Conservation (phyloP, 2,888 invertebrate species). For the Ormyrus nitidulus region DNA sequence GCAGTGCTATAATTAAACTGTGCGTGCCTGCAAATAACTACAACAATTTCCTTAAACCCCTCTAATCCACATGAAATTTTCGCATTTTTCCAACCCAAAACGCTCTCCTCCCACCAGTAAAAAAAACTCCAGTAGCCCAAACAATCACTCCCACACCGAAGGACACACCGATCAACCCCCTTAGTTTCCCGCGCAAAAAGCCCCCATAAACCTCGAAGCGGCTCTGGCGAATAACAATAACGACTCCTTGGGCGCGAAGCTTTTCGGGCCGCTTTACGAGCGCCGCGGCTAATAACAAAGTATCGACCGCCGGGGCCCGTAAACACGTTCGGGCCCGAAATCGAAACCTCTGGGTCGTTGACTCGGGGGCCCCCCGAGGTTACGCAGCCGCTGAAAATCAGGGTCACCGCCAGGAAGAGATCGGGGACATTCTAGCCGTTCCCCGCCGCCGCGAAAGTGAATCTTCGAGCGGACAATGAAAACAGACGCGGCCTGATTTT, state of each 20-base stretch:
- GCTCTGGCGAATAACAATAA: no score
- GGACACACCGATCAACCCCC: no score
- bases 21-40: no score
- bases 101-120: no score
- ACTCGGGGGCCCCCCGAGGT: background rate
- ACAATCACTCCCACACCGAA: no score
- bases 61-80: no score
- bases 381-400: slow-evolving; percentile 1
- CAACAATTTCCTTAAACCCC: no score
- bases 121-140: no score
- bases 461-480: background rate
- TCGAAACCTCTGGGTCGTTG: slow-evolving; percentile 22
- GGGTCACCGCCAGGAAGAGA: slow-evolving; percentile 1
- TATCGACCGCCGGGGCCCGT: background rate
- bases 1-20: no score
- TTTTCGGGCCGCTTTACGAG: background rate
- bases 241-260: background rate
- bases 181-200: no score
- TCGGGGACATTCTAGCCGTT: background rate
- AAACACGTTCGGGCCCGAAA: background rate
- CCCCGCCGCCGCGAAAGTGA: slow-evolving; percentile 23
- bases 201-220: no score
- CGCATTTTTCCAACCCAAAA: no score
- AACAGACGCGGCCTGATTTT: background rate
- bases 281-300: background rate